Evolutionary conservation across 2,888 invertebrate species (phyloP).

Genomic region (Plagiodera versicolora): DNA sequence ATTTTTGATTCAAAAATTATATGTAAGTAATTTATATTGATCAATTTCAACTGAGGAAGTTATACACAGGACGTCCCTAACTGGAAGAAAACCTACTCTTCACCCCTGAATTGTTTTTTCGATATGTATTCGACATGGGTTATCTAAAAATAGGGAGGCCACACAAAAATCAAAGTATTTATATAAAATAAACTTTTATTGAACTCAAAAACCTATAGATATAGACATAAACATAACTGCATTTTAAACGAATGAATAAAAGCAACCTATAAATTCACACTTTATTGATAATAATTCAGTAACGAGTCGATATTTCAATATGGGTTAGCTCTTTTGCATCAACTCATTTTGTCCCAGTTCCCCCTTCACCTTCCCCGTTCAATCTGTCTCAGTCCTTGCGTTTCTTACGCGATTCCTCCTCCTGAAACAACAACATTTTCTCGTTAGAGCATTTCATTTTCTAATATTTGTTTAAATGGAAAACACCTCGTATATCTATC

Average conservation of each 20-base stretch:
- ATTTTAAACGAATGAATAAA: background rate
- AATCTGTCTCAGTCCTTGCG: constrained; percentile 46
- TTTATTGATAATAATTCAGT: constrained; percentile 9
- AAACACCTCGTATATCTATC: background rate
- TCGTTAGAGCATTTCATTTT: no score
- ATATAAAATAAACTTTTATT: constrained; percentile 2
- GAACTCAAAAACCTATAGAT: background rate
- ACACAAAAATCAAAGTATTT: background rate
- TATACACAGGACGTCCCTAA: no score
- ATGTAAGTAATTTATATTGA: no score
- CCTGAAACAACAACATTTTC: constrained; percentile 43
- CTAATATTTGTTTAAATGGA: no score
- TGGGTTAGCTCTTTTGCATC: background rate
- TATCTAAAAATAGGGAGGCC: no score
- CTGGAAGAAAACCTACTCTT: no score
- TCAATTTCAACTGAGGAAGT: no score
- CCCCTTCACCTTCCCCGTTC: constrained; percentile 3
- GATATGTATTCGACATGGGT: no score
- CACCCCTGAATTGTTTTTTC: constrained; percentile 9
- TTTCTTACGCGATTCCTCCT: constrained; percentile 52
- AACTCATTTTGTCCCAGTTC: constrained; percentile 4
- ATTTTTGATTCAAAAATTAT: no score
- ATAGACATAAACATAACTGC: background rate
- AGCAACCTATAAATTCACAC: background rate
- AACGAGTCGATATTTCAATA: background rate